These are phyloP conservation scores for Chelon auratus DNA, from an alignment of 2,797 vertebrate species.

Conservation along the genomic window DNA sequence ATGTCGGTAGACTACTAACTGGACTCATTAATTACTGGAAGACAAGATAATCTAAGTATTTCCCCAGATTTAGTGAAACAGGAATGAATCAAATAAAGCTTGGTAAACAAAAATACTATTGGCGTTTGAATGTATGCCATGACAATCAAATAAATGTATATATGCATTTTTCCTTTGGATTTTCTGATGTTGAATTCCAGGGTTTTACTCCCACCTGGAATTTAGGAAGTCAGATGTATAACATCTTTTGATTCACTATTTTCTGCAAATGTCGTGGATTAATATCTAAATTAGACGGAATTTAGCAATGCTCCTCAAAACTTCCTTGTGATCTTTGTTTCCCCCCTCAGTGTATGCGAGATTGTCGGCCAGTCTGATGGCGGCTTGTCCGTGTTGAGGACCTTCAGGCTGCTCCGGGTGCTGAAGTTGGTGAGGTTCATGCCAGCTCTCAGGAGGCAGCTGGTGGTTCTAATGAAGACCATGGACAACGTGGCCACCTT, in stretches of 20 bases:
- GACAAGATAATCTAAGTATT: constrained; percentile 4
- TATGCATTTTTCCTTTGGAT: no score
- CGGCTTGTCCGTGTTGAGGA: constrained; percentile 93
- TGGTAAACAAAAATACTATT: no score
- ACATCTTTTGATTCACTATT: no score
- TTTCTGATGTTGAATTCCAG: no score
- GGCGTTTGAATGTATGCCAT: no score
- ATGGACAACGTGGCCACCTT: constrained; percentile 99
- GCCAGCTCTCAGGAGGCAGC: constrained; percentile 94
- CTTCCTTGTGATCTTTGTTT: not conserved
- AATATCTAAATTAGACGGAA: not conserved
- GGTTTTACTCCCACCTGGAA: no score
- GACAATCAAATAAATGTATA: no score
- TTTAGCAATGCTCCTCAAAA: no score
- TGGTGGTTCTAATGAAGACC: constrained; percentile 98
- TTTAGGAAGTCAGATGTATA: no score
- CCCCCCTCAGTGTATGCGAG: constrained; percentile 89
- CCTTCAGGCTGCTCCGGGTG: constrained; percentile 94
- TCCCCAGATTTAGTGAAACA: not conserved
- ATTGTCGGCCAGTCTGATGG: constrained; percentile 95
- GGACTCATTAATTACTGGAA: constrained; percentile 18
- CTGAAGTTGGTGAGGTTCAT: constrained; percentile 97
- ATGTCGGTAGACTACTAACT: not conserved
- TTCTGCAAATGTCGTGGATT: no score
- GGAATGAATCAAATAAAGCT: no score